These are phyloP conservation scores for Scylla paramamosain DNA, from an alignment of 1,140 invertebrate genomes.

Conservation along the genomic window DNA sequence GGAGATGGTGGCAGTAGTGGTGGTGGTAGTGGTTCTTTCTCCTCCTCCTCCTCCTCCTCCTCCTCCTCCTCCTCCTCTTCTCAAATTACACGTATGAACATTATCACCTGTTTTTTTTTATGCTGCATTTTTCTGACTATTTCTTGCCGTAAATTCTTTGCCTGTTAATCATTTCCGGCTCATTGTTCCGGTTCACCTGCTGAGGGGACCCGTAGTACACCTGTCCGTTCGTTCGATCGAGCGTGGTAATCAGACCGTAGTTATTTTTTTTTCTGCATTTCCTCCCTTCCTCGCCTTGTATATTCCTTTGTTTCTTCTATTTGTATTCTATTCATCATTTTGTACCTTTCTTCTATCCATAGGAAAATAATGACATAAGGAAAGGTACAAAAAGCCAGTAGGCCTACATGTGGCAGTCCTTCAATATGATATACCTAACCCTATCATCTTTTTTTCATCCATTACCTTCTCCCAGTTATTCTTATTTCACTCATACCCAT, in stretches of 20 bases:
- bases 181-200: neutral
- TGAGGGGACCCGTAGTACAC: neutral
- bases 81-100: neutral
- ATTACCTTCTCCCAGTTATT: too few species aligned
- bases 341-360: neutral
- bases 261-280: too few species aligned
- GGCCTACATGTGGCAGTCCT: too few species aligned
- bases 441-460: too few species aligned
- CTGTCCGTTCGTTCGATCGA: neutral
- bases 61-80: neutral
- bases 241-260: too few species aligned
- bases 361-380: neutral
- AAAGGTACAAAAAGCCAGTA: neutral
- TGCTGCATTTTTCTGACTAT: neutral
- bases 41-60: slow-evolving; percentile 38
- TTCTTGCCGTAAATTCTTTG: neutral
- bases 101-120: neutral
- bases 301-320: neutral
- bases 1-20: too few species aligned
- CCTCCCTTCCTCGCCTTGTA: neutral
- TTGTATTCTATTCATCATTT: neutral
- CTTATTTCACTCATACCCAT: too few species aligned
- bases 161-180: neutral
- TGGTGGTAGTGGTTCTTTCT: neutral
- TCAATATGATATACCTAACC: too few species aligned